A percentile compares a stretch with the other conserved stretches of the same genome.
phyloP scores from a whole-genome alignment of 2,888 invertebrate genomes.

The Bembecia ichneumoniformis region DNA sequence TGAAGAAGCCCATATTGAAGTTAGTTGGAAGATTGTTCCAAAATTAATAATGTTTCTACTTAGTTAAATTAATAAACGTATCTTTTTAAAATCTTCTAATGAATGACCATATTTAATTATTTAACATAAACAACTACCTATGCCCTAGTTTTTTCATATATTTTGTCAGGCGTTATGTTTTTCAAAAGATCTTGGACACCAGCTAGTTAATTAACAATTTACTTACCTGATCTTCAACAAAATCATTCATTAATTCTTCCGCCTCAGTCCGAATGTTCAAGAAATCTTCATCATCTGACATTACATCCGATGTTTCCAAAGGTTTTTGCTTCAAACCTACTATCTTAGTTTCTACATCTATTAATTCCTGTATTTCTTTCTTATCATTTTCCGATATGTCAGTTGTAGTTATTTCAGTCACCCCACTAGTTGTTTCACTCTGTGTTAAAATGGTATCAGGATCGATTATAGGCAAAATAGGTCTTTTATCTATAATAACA shows the following conservation, averaged over 20 bases:
- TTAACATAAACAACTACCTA: too few relatives aligned
- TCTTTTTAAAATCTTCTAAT: too few relatives aligned
- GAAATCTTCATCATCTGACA: slow-evolving; percentile 77
- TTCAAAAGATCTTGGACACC: too few relatives aligned
- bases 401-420: slow-evolving; percentile 38
- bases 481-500: slow-evolving; percentile 36
- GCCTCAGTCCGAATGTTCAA: slow-evolving; percentile 77
- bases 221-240: slow-evolving; percentile 61
- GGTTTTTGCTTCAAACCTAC: slow-evolving; percentile 58
- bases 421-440: slow-evolving; percentile 3
- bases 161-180: too few relatives aligned
- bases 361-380: slow-evolving; percentile 48
- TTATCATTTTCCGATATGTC: slow-evolving; percentile 25
- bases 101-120: too few relatives aligned
- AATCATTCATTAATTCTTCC: slow-evolving; percentile 67
- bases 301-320: slow-evolving; percentile 62
- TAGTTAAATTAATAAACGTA: too few relatives aligned
- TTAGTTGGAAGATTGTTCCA: too few relatives aligned
- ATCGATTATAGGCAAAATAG: slow-evolving; percentile 58
- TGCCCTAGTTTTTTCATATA: too few relatives aligned
- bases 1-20: too few relatives aligned
- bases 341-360: slow-evolving; percentile 76
- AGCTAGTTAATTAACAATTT: neutral
- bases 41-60: too few relatives aligned
- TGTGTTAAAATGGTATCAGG: slow-evolving; percentile 47